Evolutionary conservation across 2,888 invertebrate genomes (phyloP), one percentile per base, ranked within the genome.

Genomic region (Oscheius sp.): DNA sequence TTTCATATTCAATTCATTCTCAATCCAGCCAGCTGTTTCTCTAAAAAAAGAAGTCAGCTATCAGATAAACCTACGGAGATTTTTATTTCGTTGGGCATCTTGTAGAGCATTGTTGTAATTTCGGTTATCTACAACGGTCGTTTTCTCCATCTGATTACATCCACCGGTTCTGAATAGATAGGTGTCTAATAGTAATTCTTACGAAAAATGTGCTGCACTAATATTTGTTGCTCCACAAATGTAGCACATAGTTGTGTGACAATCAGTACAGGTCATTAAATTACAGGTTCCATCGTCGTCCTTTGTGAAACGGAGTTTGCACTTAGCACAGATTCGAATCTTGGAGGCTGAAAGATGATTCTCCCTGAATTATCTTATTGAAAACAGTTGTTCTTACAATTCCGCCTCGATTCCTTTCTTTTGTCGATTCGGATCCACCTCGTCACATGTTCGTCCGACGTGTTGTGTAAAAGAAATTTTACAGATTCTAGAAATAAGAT

Each of bases 201-300:
- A 41, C 41, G 5, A 17, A 20, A 41, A 41, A 12, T 41, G 41
- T 3, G 5, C 20, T 41, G 14, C n/a, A 41, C 2, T 41, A 12
- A 41, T 41, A 41, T 41, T 41, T 3, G 47, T 2, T 24, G 20
- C 22, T 24, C 36, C 44, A 12, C 62, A 62, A 14, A 62, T 8
- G n/a, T 62, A 62, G 49, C 62, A 62, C 45, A 62, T 47, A 2
- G 45, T 47, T 4, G 45, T 30, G n/a, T 24, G 5, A 26, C 62
- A 62, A 36, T 14, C 8, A 4, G 4, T 47, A 33, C 20, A 62
- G 2, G 22, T 28, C 49, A 62, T 49, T n/a, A 33, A 30, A 33
- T 62, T 62, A 20, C 62, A 62, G 3, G 30, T 30, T 1, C 24
- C 45, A n/a, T 49, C 33, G 36, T 36, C 36, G 14, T 14, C 14